A percentile compares a stretch with the other conserved stretches of the same genome.
phyloP scores from a whole-genome alignment of 2,113 vertebrate species.

The Corythoichthys haematopterus region DNA sequence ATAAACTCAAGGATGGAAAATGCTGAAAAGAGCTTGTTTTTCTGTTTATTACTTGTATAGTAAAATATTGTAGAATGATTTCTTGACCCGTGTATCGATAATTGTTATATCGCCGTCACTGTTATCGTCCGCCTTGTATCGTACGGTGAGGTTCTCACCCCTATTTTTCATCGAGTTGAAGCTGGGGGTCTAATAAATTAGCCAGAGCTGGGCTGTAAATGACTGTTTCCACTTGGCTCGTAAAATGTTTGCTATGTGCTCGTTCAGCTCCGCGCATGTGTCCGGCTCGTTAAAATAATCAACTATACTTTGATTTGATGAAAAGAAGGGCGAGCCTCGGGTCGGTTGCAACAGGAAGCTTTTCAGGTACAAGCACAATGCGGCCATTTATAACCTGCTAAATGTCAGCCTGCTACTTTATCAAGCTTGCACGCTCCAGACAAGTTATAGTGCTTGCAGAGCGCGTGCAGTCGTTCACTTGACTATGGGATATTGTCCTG shows the following conservation, averaged over 20 bases:
- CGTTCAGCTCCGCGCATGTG: constrained; percentile 65
- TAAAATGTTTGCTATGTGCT: constrained; percentile 68
- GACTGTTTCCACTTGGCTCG: constrained; percentile 69
- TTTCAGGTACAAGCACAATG: constrained; percentile 43
- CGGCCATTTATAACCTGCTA: constrained; percentile 30
- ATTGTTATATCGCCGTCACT: too few species aligned
- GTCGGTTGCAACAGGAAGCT: constrained; percentile 49
- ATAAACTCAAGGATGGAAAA: too few species aligned
- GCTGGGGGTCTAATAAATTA: constrained; percentile 60
- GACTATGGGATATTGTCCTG: constrained; percentile 41
- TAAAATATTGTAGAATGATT: too few species aligned
- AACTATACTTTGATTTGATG: constrained; percentile 48
- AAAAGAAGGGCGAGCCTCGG: constrained; percentile 27
- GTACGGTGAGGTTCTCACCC: too few species aligned
- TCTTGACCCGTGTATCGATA: too few species aligned
- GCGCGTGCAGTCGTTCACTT: constrained; percentile 3
- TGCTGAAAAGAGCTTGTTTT: too few species aligned
- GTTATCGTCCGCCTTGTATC: too few species aligned
- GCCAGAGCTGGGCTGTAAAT: constrained; percentile 66
- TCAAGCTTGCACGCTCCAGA: constrained; percentile 6
- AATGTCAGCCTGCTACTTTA: constrained; percentile 20
- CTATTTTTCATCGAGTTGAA: constrained; percentile 48
- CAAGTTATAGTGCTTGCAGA: constrained; percentile 9
- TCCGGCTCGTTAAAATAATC: constrained; percentile 65
- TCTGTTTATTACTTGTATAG: too few species aligned